Base-by-base conservation (phyloP, 1,140 invertebrate genomes). In the Rhynchophorus ferrugineus region DNA sequence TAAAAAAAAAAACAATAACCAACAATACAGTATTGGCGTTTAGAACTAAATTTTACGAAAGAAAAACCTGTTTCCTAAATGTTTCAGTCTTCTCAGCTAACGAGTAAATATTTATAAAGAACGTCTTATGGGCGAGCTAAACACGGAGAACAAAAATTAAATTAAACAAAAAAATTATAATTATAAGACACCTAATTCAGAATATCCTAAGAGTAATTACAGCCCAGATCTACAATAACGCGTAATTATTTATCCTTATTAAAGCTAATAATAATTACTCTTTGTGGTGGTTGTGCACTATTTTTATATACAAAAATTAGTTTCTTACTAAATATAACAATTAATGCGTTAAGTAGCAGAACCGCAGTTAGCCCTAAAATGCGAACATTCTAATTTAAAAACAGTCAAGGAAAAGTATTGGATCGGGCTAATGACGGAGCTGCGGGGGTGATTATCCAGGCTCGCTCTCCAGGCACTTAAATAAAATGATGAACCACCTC, bases 221-320 rank as follows among this genome's bases (percentile, higher is more conserved):
- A 54, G 44, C 52, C 51, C 52, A 54, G 45, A 54, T 53, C 44
- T 53, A 53, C n/a, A 53, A 53, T 43, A 43, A 43, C 20, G 20
- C 20, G 41, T 24, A 43, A n/a, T n/a, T n/a, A n/a, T n/a, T n/a
- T n/a, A n/a, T n/a, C n/a, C n/a, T n/a, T n/a, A n/a, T n/a, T n/a
- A n/a, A n/a, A n/a, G n/a, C n/a, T n/a, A n/a, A n/a, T n/a, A n/a
- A n/a, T n/a, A n/a, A n/a, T n/a, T n/a, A n/a, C n/a, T n/a, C n/a
- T 19, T 24, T 21, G 52, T 11, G 37, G 45, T 54, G 52, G 52
- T 54, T 54, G 52, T 54, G 52, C 45, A 54, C 52, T 54, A 54
- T 49, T 54, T 54, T 45, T 54, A 33, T 54, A 54, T 20, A 44
- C 13, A 51, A 18, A 49, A 49, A 43, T 41, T 33, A 21, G 34